phyloP scores from a whole-genome alignment of 2,797 vertebrate species.

The Borostomias antarcticus region DNA sequence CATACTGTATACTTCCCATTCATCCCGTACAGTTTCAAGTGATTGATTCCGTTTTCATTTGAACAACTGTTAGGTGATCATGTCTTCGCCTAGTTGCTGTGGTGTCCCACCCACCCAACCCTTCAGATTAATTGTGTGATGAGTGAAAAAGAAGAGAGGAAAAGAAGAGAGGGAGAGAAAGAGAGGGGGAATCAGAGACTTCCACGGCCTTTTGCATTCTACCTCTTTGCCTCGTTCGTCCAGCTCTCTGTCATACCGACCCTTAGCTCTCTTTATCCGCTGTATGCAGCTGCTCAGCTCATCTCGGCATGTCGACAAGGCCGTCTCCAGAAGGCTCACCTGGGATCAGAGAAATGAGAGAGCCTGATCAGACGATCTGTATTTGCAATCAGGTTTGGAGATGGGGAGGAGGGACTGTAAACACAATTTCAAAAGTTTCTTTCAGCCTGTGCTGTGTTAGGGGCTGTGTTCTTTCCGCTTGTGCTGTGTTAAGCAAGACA shows the following conservation, averaged over 20 bases:
- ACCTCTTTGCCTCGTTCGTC: background rate
- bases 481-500: too few relatives aligned
- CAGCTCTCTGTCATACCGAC: background rate
- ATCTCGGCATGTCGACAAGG: slow-evolving; percentile 22
- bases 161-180: too few relatives aligned
- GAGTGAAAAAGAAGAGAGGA: background rate
- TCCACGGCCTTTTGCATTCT: background rate
- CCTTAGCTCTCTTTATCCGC: slow-evolving; percentile 15
- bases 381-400: too few relatives aligned
- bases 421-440: too few relatives aligned
- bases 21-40: too few relatives aligned
- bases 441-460: too few relatives aligned
- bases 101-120: background rate
- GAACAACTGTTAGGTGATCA: too few relatives aligned
- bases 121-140: background rate
- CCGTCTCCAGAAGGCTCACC: slow-evolving; percentile 16
- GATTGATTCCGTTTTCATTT: background rate
- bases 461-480: background rate
- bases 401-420: too few relatives aligned
- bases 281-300: slow-evolving; percentile 19
- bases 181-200: too few relatives aligned
- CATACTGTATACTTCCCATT: too few relatives aligned
- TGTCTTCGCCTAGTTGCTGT: too few relatives aligned
- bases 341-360: background rate
- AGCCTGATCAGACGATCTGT: background rate